Evolutionary conservation across 2,888 invertebrate genomes (phyloP).

Genomic region (Invenusta paracnida): DNA sequence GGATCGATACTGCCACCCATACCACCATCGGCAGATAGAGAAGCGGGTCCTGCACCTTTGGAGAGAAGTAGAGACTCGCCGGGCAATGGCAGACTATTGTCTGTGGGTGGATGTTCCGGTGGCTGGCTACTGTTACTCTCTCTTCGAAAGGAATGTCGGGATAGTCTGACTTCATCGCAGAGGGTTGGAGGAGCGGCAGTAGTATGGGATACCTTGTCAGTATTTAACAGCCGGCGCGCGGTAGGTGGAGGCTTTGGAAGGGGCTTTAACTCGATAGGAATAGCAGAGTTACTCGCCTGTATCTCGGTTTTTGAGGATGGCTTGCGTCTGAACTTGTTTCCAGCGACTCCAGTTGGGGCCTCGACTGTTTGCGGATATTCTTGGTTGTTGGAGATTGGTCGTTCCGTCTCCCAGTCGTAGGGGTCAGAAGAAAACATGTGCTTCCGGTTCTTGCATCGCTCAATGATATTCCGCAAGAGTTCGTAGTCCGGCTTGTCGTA

Average conservation of each 20-base stretch:
- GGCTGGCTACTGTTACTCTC: neutral
- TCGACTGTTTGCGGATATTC: neutral
- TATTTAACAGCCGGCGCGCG: no score
- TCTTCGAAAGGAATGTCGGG: no score
- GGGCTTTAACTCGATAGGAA: neutral
- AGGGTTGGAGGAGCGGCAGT: no score
- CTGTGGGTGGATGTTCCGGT: no score
- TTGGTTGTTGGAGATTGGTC: neutral
- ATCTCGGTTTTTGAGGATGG: neutral
- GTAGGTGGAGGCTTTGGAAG: no score
- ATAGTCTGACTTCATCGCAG: no score
- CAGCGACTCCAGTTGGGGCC: neutral
- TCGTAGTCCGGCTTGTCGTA: constrained; percentile 87
- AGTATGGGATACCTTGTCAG: no score
- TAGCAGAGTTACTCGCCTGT: neutral
- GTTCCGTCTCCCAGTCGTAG: constrained; percentile 81
- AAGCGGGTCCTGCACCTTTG: no score
- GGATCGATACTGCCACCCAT: neutral
- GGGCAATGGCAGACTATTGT: no score
- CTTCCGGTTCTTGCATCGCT: constrained; percentile 75
- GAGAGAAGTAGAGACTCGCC: no score
- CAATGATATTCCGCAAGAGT: constrained; percentile 69
- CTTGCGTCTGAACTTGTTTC: no score
- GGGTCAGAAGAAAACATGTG: constrained; percentile 83
- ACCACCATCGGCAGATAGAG: no score